phyloP scores from a whole-genome alignment of 2,888 invertebrate genomes.

The Drosophila conformis region DNA sequence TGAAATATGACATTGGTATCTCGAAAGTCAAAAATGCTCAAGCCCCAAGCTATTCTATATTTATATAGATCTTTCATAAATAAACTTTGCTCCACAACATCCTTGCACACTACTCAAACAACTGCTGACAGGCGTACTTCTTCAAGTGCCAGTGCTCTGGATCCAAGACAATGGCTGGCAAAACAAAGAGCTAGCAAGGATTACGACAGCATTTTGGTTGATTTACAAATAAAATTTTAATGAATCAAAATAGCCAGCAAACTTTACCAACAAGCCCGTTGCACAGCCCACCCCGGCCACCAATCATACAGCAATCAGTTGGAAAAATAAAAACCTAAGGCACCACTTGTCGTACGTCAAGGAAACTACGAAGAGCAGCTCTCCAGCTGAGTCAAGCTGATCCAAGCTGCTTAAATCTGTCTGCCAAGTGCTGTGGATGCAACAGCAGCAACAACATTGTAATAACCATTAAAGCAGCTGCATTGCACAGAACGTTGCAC shows the following conservation, averaged over 20 bases:
- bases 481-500: slow-evolving; percentile 29
- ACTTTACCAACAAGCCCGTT: slow-evolving; percentile 22
- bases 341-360: slow-evolving; percentile 40
- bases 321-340: slow-evolving; percentile 33
- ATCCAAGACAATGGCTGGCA: slow-evolving; percentile 38
- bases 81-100: slow-evolving; percentile 11
- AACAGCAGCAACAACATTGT: slow-evolving; percentile 14
- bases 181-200: slow-evolving; percentile 64
- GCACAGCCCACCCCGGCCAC: background rate
- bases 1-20: slow-evolving; percentile 45
- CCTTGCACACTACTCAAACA: slow-evolving; percentile 9
- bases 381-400: slow-evolving; percentile 38
- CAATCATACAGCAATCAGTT: slow-evolving; percentile 18
- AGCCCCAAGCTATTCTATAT: slow-evolving; percentile 1
- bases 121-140: slow-evolving; percentile 57
- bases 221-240: slow-evolving; percentile 80
- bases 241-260: slow-evolving; percentile 58
- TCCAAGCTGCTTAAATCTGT: slow-evolving; percentile 44
- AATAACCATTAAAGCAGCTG: slow-evolving; percentile 57
- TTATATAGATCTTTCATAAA: slow-evolving; percentile 2
- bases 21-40: slow-evolving; percentile 26
- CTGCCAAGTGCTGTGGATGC: slow-evolving; percentile 34
- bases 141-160: slow-evolving; percentile 34
- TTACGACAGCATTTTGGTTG: slow-evolving; percentile 74
- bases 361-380: slow-evolving; percentile 36